Conservation (phyloP, 2,797 vertebrate genomes). For the Amblyraja radiata region DNA sequence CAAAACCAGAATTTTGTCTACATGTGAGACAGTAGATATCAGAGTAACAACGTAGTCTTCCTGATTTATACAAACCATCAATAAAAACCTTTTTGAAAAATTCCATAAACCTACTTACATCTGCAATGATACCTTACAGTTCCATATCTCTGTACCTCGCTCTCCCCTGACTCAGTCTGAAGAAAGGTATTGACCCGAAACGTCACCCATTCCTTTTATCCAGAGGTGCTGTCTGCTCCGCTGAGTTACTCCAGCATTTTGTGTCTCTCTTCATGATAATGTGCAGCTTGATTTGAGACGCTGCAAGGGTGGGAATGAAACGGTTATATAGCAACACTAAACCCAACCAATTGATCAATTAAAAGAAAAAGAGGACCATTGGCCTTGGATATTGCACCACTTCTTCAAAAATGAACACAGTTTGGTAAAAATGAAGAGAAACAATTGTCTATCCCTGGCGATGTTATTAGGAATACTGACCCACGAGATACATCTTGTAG, state of each 20-base stretch:
- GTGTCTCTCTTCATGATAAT: no score
- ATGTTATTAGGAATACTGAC: neutral
- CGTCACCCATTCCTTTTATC: no score
- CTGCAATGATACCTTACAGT: neutral
- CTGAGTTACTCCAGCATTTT: no score
- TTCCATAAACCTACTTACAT: neutral
- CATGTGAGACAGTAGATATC: neutral
- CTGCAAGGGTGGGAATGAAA: neutral
- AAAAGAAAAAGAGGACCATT: neutral
- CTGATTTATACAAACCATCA: neutral
- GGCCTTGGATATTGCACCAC: neutral
- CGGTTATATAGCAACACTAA: neutral
- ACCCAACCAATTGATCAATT: neutral
- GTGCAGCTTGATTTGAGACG: neutral
- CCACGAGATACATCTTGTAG: neutral
- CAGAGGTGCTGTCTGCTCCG: no score
- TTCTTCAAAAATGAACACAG: neutral
- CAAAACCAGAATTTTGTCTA: neutral
- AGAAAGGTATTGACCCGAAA: no score
- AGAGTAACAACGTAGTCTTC: neutral
- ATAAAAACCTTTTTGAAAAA: neutral
- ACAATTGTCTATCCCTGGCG: neutral
- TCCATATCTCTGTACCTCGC: no score
- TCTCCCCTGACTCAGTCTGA: no score
- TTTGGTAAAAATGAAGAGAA: neutral